Base-by-base conservation (phyloP, 2,888 invertebrate genomes). In the Pheosia tremula region DNA sequence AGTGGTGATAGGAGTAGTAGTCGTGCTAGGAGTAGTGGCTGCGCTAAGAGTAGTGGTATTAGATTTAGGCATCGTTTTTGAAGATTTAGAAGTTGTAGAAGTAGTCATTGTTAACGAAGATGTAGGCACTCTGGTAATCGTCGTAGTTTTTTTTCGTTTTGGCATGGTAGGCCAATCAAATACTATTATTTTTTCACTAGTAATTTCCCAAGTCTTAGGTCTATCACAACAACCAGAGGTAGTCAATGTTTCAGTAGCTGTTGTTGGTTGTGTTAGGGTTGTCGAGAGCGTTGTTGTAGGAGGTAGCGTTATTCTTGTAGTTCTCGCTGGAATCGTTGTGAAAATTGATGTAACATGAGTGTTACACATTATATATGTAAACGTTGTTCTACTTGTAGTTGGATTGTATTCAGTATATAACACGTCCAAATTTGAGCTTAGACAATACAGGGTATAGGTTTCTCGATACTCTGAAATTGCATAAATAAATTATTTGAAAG, bases 381-480 rank as follows among this genome's bases (percentile, higher is more conserved):
- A 41, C 10, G 41, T 56, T 7, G 43, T 41, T 8, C 36, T 36
- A 45, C 10, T 56, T 10, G 45, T 45, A 36, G 11, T 45, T 45
- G 57, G 57, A 6, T 53, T 45, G 13, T 43, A 37, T 62, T 63
- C 39, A 11, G 56, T 45, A 9, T 45, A 43, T 24, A 54, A 52
- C 60, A 61, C 60, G 57, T 77, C 67, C 56, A 77, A 58, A 59
- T 72, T 60, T 53, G 77, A 68, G 59, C 70, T 59, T 61, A 73
- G 56, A 61, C 86, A 85, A 69, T 71, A 79, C 13, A 80, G 66
- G 50, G 60, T 68, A 64, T 80, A 85, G 4, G 82, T 86, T 78
- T 83, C 80, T 65, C 72, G 73, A 63, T 72, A 77, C 63, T 64
- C 77, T 80, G 75, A 71, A 79, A 77, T 62, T 56, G 37, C 37